A percentile compares a stretch with the other conserved stretches of the same genome.
phyloP scores from a whole-genome alignment of 2,888 invertebrate species.

The Pheosia tremula region DNA sequence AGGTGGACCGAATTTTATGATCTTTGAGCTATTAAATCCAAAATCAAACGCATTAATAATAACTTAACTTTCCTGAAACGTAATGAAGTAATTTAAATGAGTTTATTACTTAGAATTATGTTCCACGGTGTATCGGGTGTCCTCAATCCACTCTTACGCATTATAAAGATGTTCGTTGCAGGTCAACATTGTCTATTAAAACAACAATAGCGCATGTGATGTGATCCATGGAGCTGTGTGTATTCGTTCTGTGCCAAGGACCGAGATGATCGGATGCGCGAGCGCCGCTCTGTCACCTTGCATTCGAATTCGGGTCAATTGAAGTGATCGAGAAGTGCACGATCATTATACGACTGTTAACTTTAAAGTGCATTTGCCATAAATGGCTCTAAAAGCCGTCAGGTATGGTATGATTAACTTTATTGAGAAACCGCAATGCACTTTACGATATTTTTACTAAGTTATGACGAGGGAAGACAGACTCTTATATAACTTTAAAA shows the following conservation, averaged over 20 bases:
- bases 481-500: not conserved
- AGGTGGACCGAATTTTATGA: too few species aligned
- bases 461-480: not conserved
- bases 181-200: constrained; percentile 62
- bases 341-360: constrained; percentile 15
- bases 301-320: constrained; percentile 60
- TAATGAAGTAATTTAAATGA: constrained; percentile 20
- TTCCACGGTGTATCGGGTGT: constrained; percentile 29
- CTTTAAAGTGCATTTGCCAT: not conserved
- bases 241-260: constrained; percentile 73
- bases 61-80: not conserved
- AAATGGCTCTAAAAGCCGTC: not conserved
- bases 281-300: constrained; percentile 67
- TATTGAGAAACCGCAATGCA: not conserved
- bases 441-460: too few species aligned
- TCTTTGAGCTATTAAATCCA: too few species aligned
- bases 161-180: constrained; percentile 58
- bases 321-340: constrained; percentile 36
- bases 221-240: constrained; percentile 64
- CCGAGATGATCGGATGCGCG: constrained; percentile 65
- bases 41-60: not conserved
- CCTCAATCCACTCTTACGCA: constrained; percentile 47
- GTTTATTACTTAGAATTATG: constrained; percentile 31
- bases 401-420: not conserved
- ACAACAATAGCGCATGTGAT: constrained; percentile 69